Evolutionary conservation across 2,113 vertebrate species (phyloP).

Genomic region (Amblyopsis rosae): DNA sequence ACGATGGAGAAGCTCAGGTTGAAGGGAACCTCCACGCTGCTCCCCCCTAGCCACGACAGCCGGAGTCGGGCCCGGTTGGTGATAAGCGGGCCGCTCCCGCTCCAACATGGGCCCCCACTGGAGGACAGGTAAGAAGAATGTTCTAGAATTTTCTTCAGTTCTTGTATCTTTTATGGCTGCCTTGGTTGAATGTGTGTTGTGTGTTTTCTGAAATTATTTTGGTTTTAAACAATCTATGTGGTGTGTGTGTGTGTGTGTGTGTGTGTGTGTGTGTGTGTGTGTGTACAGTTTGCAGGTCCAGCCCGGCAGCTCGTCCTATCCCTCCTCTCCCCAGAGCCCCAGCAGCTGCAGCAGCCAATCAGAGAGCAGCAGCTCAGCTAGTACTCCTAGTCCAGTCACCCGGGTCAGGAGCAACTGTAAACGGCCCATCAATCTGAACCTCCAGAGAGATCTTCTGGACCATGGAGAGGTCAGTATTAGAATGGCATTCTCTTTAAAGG

Average conservation of each 20-base stretch:
- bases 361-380: conserved; percentile 78
- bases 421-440: conserved; percentile 30
- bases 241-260: no score
- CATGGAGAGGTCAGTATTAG: no score
- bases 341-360: conserved; percentile 77
- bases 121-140: conserved; percentile 65
- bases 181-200: no score
- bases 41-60: conserved; percentile 20
- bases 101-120: conserved; percentile 67
- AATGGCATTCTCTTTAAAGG: no score
- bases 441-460: no score
- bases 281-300: conserved; percentile 66
- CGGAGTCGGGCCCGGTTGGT: conserved; percentile 39
- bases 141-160: no score
- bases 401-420: conserved; percentile 73
- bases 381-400: conserved; percentile 73
- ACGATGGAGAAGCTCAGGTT: conserved; percentile 86
- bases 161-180: no score
- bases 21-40: conserved; percentile 56
- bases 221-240: conserved; percentile 43
- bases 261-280: conserved; percentile 33
- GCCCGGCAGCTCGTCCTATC: conserved; percentile 65
- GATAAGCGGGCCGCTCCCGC: conserved; percentile 73
- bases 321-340: conserved; percentile 62
- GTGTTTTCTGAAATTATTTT: no score